Base-by-base conservation (phyloP, 92 coral and sea anemone species). In the Pocillopora meandrina region DNA sequence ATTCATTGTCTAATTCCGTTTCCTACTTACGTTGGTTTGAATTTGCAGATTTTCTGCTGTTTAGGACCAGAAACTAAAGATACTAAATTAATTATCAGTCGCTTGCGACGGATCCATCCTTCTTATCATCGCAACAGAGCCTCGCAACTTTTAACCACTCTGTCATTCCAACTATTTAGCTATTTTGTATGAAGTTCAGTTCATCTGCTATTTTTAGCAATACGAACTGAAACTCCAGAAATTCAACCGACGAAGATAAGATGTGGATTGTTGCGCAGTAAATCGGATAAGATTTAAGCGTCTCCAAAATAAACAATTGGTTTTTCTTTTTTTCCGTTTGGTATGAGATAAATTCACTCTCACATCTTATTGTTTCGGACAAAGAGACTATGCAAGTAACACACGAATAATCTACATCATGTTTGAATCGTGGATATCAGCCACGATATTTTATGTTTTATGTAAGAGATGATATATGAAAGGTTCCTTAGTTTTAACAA, bases 161-260 rank as follows among this genome's bases (percentile, higher is more conserved):
- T 36, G 74, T 36, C 23, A 70, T 34, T 49, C 36, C 52, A 34
- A 34, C 73, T 68, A 34, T 34, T 21, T 47, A 68, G 52, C 19
- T 13, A 13, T 70, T 14, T 70, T 70, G 74, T 70, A 70, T 34
- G 74, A 36, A 42, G 62, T 59, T 59, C 62, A 59, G 19, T 23
- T 9, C 31, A 58, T 75, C 31, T 8, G 16, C 65, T 75, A 56
- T 56, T 26, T 23, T 23, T 23, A 75, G 66, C 79, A 12, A 15
- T 18, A 31, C n/a, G 66, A 56, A 58, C 57, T 75, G 65, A 75
- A 75, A 75, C 65, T 75, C 47, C 79, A 21, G 65, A 57, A 26
- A 21, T 65, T 52, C 21, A 5, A 17, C 23, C 68, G 23, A 63
- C 68, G 55, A 36, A 70, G 56, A 33, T 16, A 70, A 16, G 56